These are phyloP conservation scores for Alca torda DNA, from an alignment of 2,797 vertebrate genomes.

Conservation along the genomic window DNA sequence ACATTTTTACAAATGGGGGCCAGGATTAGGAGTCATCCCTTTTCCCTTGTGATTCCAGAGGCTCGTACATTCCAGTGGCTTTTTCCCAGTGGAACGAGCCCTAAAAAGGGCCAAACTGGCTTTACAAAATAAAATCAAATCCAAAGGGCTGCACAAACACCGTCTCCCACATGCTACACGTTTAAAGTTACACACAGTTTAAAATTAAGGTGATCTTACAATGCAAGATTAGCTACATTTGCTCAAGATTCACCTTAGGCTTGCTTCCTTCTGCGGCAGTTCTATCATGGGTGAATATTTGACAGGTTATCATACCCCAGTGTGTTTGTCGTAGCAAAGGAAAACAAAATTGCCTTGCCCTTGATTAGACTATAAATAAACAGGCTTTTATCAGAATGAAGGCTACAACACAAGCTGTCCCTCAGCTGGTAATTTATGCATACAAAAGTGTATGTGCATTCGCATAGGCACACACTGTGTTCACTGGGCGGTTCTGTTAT, in stretches of 20 bases:
- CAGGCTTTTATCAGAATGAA: background rate
- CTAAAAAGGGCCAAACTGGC: background rate
- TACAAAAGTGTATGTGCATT: background rate
- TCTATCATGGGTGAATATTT: background rate
- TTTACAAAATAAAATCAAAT: background rate
- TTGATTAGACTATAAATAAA: background rate
- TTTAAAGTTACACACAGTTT: background rate
- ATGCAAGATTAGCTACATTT: background rate
- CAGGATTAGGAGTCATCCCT: background rate
- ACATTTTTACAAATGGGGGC: background rate
- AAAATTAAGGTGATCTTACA: conserved; percentile 20
- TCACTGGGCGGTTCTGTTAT: background rate
- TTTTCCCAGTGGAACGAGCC: background rate
- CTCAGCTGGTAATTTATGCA: background rate
- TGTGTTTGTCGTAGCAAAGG: background rate
- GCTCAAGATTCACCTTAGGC: background rate
- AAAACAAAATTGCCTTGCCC: conserved; percentile 5
- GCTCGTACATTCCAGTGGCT: background rate
- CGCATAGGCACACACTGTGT: background rate
- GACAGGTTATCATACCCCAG: background rate
- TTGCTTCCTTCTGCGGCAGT: background rate
- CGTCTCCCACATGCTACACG: background rate
- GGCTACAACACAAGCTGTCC: background rate
- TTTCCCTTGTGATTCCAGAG: background rate
- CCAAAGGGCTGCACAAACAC: background rate